Evolutionary conservation across 2,888 invertebrate species (phyloP).

Genomic region (Bursaphelenchus okinawaensis): DNA sequence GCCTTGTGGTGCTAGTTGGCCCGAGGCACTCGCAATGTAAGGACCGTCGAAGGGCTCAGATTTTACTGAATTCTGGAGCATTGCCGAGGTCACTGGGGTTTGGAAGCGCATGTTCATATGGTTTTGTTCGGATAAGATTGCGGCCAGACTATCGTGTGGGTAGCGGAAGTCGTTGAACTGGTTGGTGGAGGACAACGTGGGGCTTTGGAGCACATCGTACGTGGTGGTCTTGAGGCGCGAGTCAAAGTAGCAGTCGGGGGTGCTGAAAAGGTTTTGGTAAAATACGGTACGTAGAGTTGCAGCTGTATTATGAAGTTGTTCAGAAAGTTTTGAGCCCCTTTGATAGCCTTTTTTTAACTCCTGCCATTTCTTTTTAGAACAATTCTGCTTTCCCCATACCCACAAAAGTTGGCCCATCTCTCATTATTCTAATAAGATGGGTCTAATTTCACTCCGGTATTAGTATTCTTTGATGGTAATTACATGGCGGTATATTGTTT

Average conservation of each 20-base stretch:
- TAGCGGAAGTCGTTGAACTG: conserved; percentile 21
- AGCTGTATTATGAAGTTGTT: too few species aligned
- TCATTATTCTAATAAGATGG: too few species aligned
- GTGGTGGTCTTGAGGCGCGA: conserved; percentile 26
- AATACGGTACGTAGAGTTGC: too few species aligned
- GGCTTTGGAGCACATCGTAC: conserved; percentile 45
- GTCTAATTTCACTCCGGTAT: too few species aligned
- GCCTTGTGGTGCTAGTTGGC: conserved; percentile 10
- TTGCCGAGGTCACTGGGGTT: conserved; percentile 12
- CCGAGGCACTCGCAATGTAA: conserved; percentile 10
- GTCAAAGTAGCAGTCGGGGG: conserved; percentile 33
- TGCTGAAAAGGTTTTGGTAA: conserved; percentile 6
- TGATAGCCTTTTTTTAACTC: too few species aligned
- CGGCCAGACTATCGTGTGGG: conserved; percentile 35
- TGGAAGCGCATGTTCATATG: conserved; percentile 1
- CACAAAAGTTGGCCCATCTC: too few species aligned
- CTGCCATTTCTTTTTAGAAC: too few species aligned
- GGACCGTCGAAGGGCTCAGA: conserved; percentile 28
- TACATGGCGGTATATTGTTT: too few species aligned
- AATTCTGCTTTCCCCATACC: too few species aligned
- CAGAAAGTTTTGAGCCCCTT: too few species aligned
- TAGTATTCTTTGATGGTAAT: too few species aligned
- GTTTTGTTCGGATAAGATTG: conserved; percentile 33
- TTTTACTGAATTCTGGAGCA: conserved; percentile 19
- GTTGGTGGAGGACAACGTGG: conserved; percentile 36